Base-by-base conservation (phyloP, 2,113 vertebrate species). In the Cygnus buccinator region DNA sequence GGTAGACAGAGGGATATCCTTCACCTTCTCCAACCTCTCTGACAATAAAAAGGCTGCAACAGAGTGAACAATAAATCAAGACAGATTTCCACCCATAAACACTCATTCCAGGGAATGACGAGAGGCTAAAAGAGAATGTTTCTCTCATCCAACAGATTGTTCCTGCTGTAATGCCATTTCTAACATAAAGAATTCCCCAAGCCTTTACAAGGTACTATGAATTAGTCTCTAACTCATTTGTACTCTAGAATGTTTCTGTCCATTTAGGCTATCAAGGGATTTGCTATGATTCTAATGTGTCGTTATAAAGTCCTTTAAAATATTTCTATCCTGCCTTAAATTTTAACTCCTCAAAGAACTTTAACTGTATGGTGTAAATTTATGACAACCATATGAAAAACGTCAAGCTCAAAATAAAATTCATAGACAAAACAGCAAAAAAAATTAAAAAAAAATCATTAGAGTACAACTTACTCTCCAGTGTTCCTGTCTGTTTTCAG, bases 311-410 rank as follows among this genome's bases (percentile, higher is more conserved):
- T 68, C 82, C 66, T 91, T 52, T 68, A 63, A 62, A 73, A 78
- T 76, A 92, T 80, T 95, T 91, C 81, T 57, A 18, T 78, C 63
- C 54, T 88, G 28, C 55, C 94, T 94, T 75, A 93, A 94, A 89
- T 59, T 82, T 87, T 89, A 94, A 87, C 44, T 87, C 80, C 52
- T 96, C 81, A 86, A 93, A 85, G 72, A 95, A 80, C 43, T 94
- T 93, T 93, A 63, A 87, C 77, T 61, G 22, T 52, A 11, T 0
- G 1, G 43, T 82, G 48, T 92, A 71, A 93, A 76, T 80, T 61
- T 80, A 80, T 55, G 29, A 92, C 70, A 90, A 73, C 7, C 43
- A 57, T 43, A 76, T 58, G 48, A 91, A 94, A 70, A 28, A 58
- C 62, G 46, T 59, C 74, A 35, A 91, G n/a, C 50, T 92, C 37